Evolutionary conservation across 2,113 vertebrate species (phyloP).

Genomic region (Eublepharis macularius): DNA sequence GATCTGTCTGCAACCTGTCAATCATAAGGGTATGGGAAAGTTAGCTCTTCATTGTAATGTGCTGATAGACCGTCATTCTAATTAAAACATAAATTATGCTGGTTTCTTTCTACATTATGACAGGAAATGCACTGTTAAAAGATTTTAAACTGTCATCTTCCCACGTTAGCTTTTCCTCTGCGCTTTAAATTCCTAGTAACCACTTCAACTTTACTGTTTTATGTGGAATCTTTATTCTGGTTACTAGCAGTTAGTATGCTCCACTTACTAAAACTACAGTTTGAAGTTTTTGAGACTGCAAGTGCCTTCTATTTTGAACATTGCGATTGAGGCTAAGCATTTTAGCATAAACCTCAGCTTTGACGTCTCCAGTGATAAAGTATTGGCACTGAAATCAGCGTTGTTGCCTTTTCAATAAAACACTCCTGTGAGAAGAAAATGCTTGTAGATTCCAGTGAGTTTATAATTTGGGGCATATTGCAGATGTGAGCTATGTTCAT

Average conservation of each 20-base stretch:
- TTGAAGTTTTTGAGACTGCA: background rate
- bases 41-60: background rate
- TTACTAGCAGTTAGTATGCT: background rate
- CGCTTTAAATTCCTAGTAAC: background rate
- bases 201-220: background rate
- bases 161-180: background rate
- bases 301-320: background rate
- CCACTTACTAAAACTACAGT: background rate
- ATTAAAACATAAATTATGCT: background rate
- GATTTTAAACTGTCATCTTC: conserved; percentile 10
- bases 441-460: background rate
- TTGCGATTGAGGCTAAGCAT: background rate
- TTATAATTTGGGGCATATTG: no score
- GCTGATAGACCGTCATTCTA: background rate
- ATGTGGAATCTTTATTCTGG: background rate
- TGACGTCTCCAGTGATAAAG: no score
- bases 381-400: background rate
- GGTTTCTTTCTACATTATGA: background rate
- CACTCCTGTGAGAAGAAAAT: background rate
- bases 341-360: no score
- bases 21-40: background rate
- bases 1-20: background rate
- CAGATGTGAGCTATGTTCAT: background rate
- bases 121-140: conserved; percentile 13
- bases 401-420: background rate